Base-by-base conservation (phyloP, 2,888 invertebrate species). In the Drosophila nr. perissopoda region DNA sequence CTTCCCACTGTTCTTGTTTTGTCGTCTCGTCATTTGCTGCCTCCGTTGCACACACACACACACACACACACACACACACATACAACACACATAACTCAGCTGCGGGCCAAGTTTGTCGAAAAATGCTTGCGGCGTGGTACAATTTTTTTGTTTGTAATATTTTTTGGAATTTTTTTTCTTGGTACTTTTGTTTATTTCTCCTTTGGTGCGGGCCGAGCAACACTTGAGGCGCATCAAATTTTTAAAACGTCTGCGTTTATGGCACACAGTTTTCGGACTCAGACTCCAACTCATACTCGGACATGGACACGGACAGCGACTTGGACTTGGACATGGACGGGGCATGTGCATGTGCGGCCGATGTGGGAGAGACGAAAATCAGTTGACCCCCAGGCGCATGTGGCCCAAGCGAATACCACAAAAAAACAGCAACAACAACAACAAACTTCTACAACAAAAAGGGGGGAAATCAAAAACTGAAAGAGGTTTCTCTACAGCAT, bases 181-280 rank as follows among this genome's bases (percentile, higher is more conserved):
- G 80, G 71, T 88, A 83, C 89, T 88, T 87, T 88, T 90, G 87
- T 88, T 88, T 88, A 88, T 88, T 88, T 76, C 89, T 90, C 75
- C 84, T 90, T 83, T 89, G 80, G 81, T 81, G 68, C 64, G 60
- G 62, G 60, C 70, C 62, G 53, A 69, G 71, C 67, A 83, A 73
- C 83, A 90, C 87, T 87, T 86, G 88, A 88, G 87, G 87, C 87
- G 79, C 81, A 88, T 86, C 83, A 87, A 88, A 89, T 86, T 88
- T 82, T 86, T 84, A 90, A 88, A 90, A 87, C 86, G 90, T 90
- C 87, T 88, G 82, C 90, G 82, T 86, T 90, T 86, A 88, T 86
- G 90, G 90, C 90, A 83, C 88, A 88, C 85, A 85, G 80, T 88
- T 85, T 78, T 78, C 65, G 75, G 75, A 77, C 79, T 79, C 53